Evolutionary conservation across 2,113 vertebrate species (phyloP), one percentile per base, ranked within the genome.

Genomic region (Gallinago media): DNA sequence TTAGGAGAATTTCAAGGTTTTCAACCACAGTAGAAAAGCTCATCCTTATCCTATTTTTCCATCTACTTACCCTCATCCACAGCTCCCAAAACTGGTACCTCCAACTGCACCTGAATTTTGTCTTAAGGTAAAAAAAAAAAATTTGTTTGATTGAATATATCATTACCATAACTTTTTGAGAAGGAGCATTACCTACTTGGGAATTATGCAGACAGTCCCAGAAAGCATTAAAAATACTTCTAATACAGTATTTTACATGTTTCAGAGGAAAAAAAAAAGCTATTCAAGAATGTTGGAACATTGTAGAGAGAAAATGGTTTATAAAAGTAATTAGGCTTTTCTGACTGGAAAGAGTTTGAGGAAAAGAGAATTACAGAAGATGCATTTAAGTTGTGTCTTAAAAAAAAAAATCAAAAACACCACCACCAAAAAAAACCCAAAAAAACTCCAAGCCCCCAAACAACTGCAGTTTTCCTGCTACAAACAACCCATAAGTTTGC

Each of bases 351-450:
- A 52, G 42, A 92, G 4, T 59, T 77, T 62, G 25, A 74, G 15
- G 22, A 46, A 47, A 56, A 72, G 21, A 81, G 85, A 87, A 84
- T 27, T 52, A 56, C 12, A 26, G 58, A 63, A 19, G 2, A 66
- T 63, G 0, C 9, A 75, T 58, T 81, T 84, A 49, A 67, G 31
- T 26, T 8, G 0, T 36, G 56, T 54, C 23, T 88, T 56, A 8
- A 11, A 21, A 38, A 38, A 36, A 38, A 13, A 77, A n/a, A 32
- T 23, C 27, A 56, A 50, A 16, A 22, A 14, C 27, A 54, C 50
- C 14, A 26, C 50, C 49, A 50, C 4, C 0, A 47, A 29, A 17
- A 7, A 7, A 12, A 14, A 14, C 7, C 7, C 9, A 12, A 56
- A 9, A 21, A 21, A 46, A 6, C 26, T 26, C 15, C 27, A 54